These are phyloP conservation scores for Bothrops jararaca DNA, from an alignment of 2,113 vertebrate species.

Conservation along the genomic window DNA sequence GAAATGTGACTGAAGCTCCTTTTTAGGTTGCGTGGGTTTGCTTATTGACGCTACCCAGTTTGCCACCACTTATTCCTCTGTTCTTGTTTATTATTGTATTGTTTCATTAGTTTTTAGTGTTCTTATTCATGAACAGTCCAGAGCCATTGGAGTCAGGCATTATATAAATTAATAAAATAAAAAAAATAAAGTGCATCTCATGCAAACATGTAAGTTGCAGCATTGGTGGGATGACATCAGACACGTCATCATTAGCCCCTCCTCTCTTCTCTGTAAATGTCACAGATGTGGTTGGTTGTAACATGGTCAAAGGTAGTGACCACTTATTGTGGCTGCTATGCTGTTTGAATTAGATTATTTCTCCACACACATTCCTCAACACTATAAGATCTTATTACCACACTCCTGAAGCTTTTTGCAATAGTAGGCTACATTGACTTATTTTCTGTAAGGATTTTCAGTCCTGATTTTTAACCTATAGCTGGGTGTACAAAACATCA, in stretches of 20 bases:
- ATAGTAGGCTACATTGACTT: accelerated
- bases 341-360: not conserved
- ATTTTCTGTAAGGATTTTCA: accelerated
- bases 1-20: not conserved
- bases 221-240: not conserved
- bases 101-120: not conserved
- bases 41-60: not conserved
- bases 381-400: not conserved
- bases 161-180: not conserved
- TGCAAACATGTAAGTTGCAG: not conserved
- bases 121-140: not conserved
- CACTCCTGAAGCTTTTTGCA: not conserved
- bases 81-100: not conserved
- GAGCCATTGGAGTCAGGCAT: not conserved
- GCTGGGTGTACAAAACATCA: accelerated
- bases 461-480: not conserved
- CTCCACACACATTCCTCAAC: not conserved
- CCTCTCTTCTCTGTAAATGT: not conserved
- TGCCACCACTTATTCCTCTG: not conserved
- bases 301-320: not conserved
- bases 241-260: not conserved
- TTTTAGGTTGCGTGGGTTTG: not conserved
- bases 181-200: not conserved
- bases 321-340: not conserved
- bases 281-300: not conserved